A percentile compares a stretch with the other conserved stretches of the same genome.
phyloP scores from a whole-genome alignment of 2,797 vertebrate genomes.

The Chiroxiphia lanceolata region DNA sequence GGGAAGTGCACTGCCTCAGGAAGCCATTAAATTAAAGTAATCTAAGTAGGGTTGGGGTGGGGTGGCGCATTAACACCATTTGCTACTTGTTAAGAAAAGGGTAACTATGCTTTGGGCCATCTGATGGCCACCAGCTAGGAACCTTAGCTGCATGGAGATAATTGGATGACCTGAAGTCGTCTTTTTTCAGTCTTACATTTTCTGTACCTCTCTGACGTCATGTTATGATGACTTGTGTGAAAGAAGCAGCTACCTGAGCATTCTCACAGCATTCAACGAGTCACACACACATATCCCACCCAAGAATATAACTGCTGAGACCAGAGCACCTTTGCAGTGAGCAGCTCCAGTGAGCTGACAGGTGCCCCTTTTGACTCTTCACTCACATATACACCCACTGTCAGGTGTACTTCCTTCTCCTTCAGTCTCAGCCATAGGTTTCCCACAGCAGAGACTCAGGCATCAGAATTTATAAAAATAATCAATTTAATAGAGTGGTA shows the following conservation, averaged over 20 bases:
- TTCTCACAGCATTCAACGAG: not conserved
- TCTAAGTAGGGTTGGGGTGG: not conserved
- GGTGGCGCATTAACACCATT: not conserved
- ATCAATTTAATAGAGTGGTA: not conserved
- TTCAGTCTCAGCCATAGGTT: not conserved
- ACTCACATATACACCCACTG: not conserved
- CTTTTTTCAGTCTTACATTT: not conserved
- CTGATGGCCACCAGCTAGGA: not conserved
- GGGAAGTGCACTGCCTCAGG: not conserved
- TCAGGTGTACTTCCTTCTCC: not conserved
- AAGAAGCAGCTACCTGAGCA: fast-evolving
- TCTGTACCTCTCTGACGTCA: not conserved
- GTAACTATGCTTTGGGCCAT: not conserved
- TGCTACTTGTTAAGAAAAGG: not conserved
- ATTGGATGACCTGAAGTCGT: not conserved
- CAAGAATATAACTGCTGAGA: not conserved
- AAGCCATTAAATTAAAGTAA: not conserved
- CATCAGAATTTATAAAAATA: not conserved
- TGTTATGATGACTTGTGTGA: not conserved
- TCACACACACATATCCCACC: not conserved
- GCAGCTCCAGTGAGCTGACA: not conserved
- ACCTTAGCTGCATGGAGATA: not conserved
- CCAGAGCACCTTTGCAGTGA: not conserved
- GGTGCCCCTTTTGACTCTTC: not conserved
- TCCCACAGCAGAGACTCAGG: not conserved